Conservation (phyloP, 2,888 invertebrate species). For the Empis stercorea region DNA sequence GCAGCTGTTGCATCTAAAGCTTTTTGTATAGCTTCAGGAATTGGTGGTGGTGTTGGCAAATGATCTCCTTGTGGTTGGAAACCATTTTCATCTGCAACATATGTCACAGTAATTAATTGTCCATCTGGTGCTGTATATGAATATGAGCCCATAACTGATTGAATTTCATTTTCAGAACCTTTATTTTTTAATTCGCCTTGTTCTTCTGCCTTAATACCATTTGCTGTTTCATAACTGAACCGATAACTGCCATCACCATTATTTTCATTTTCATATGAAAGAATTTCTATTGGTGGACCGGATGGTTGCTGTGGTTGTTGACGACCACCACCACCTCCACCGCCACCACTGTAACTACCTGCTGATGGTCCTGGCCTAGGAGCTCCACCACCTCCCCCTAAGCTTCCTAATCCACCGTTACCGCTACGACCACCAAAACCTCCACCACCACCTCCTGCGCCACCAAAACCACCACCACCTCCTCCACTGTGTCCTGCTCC, state of each 20-base stretch:
- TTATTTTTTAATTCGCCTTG: slow-evolving; percentile 47
- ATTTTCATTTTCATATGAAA: slow-evolving; percentile 44
- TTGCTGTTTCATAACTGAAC: slow-evolving; percentile 49
- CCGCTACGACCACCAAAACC: slow-evolving; percentile 19
- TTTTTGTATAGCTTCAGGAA: slow-evolving; percentile 49
- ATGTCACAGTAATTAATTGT: slow-evolving; percentile 44
- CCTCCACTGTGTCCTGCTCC: slow-evolving; percentile 5
- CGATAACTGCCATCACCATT: slow-evolving; percentile 46
- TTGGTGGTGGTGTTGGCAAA: slow-evolving; percentile 50
- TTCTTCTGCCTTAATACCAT: slow-evolving; percentile 50
- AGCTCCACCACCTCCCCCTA: slow-evolving; percentile 22
- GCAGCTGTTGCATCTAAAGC: slow-evolving; percentile 36
- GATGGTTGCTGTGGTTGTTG: slow-evolving; percentile 22
- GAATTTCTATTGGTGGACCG: slow-evolving; percentile 39
- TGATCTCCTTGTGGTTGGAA: slow-evolving; percentile 46
- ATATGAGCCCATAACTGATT: slow-evolving; percentile 46
- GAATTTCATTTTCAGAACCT: slow-evolving; percentile 41
- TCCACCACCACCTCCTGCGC: slow-evolving; percentile 12
- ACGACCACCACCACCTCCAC: slow-evolving; percentile 20
- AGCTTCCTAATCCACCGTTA: slow-evolving; percentile 28
- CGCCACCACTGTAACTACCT: slow-evolving; percentile 11
- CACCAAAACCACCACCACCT: slow-evolving; percentile 7
- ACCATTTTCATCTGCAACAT: slow-evolving; percentile 53
- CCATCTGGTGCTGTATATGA: slow-evolving; percentile 55
- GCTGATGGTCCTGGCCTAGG: slow-evolving; percentile 10